phyloP scores from a whole-genome alignment of 2,113 vertebrate species.

The Trinectes maculatus region DNA sequence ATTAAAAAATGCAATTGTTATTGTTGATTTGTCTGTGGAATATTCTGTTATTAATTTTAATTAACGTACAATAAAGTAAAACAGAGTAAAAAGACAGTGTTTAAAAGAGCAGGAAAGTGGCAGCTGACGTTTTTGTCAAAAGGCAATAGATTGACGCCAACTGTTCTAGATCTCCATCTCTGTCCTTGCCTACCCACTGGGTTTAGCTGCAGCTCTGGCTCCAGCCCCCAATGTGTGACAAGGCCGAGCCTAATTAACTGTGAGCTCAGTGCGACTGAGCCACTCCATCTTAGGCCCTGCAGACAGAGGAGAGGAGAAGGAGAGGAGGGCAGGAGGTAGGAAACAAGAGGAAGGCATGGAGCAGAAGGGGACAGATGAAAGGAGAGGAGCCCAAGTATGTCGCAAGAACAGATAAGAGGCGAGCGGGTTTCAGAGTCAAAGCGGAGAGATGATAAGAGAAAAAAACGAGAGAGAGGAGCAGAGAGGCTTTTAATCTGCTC shows the following conservation, averaged over 20 bases:
- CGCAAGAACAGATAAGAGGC: slow-evolving; percentile 55
- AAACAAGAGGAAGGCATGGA: slow-evolving; percentile 38
- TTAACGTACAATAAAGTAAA: no score
- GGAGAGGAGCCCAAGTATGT: slow-evolving; percentile 58
- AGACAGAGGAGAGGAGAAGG: slow-evolving; percentile 37
- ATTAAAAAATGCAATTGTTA: no score
- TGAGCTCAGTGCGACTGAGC: slow-evolving; percentile 66
- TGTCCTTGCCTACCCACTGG: slow-evolving; percentile 66
- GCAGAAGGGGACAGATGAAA: slow-evolving; percentile 60
- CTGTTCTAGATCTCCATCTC: slow-evolving; percentile 67
- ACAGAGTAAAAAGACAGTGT: slow-evolving; percentile 4
- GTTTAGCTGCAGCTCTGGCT: slow-evolving; percentile 63
- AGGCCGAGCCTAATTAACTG: slow-evolving; percentile 78
- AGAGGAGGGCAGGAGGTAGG: background rate
- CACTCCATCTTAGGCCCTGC: slow-evolving; percentile 66
- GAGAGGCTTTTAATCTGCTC: slow-evolving; percentile 71
- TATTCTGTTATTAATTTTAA: no score
- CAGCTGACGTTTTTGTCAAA: slow-evolving; percentile 19
- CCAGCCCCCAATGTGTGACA: slow-evolving; percentile 68
- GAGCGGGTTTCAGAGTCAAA: slow-evolving; percentile 30
- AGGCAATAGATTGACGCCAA: slow-evolving; percentile 55
- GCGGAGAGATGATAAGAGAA: slow-evolving; percentile 13
- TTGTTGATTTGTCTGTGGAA: no score
- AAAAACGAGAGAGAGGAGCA: slow-evolving; percentile 1
- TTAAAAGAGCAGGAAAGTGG: slow-evolving; percentile 32